phyloP scores from a whole-genome alignment of 2,113 vertebrate species.

The Fregata magnificens region DNA sequence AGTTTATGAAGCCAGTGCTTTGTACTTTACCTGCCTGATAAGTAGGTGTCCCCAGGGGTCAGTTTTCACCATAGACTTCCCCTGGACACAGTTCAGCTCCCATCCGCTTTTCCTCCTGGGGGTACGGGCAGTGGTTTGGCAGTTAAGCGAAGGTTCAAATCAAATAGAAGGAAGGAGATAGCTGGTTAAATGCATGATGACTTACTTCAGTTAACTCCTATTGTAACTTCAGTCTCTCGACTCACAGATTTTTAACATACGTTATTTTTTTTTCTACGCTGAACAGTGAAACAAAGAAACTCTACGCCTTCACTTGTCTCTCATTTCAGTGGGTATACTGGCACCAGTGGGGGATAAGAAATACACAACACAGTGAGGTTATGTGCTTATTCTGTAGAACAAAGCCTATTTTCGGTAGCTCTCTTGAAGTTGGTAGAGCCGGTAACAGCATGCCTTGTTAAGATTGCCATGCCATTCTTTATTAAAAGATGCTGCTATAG shows the following conservation, averaged over 20 bases:
- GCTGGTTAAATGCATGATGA: neutral
- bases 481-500: neutral
- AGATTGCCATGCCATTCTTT: neutral
- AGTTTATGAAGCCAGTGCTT: neutral
- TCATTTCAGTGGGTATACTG: conserved; percentile 37
- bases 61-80: neutral
- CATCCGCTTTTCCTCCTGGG: neutral
- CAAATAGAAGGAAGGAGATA: neutral
- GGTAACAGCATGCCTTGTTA: neutral
- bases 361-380: neutral
- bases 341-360: conserved; percentile 38
- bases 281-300: neutral
- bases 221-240: neutral
- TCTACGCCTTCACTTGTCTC: conserved; percentile 13
- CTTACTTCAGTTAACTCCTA: neutral
- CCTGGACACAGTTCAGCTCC: neutral
- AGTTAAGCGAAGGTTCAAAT: neutral
- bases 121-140: accelerated
- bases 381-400: neutral
- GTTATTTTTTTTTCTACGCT: neutral
- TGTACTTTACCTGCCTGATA: neutral
- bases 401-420: neutral
- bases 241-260: neutral
- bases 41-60: neutral
- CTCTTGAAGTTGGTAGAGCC: neutral